Percentiles rank a stretch among this genome's conserved stretches.
Conservation (phyloP, 2,113 vertebrate genomes). For the Pholis gunnellus region DNA sequence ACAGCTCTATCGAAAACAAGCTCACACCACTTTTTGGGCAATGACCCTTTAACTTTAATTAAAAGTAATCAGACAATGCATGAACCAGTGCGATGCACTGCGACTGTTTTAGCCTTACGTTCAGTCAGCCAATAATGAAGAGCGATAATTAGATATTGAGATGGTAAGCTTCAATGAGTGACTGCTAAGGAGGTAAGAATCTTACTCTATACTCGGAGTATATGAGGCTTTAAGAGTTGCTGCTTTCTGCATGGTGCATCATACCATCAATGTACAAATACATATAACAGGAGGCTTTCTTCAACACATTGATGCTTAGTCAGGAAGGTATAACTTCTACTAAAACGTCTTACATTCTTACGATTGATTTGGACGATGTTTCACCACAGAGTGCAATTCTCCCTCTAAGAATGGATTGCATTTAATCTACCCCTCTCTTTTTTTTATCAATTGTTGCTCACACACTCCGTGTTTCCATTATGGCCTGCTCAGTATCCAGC, state of each 20-base stretch:
- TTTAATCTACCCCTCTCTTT: conserved; percentile 34
- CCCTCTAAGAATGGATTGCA: conserved; percentile 39
- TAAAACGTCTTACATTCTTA: conserved; percentile 2
- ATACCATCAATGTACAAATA: not conserved
- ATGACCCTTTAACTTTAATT: conserved; percentile 24
- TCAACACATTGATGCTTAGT: not conserved
- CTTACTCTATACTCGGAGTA: not conserved
- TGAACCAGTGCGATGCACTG: conserved; percentile 4
- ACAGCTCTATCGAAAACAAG: not conserved
- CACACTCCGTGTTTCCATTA: conserved; percentile 46
- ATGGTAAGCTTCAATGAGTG: conserved; percentile 16
- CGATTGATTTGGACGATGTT: conserved; percentile 27
- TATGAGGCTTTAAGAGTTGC: not conserved
- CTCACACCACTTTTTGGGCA: conserved; percentile 1
- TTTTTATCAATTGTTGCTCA: conserved; percentile 54
- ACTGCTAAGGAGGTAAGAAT: not conserved
- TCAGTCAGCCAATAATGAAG: conserved; percentile 5
- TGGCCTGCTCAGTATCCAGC: conserved; percentile 29
- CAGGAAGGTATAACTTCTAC: not conserved
- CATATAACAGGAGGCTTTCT: not conserved
- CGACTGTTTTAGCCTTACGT: not conserved
- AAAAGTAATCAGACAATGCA: conserved; percentile 13
- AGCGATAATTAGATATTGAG: conserved; percentile 27
- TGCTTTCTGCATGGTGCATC: not conserved
- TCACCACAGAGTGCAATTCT: conserved; percentile 21